Base-by-base conservation (phyloP, 30 jellyfish, hydroid and myxozoan species). In the Chrysaora quinquecirrha region DNA sequence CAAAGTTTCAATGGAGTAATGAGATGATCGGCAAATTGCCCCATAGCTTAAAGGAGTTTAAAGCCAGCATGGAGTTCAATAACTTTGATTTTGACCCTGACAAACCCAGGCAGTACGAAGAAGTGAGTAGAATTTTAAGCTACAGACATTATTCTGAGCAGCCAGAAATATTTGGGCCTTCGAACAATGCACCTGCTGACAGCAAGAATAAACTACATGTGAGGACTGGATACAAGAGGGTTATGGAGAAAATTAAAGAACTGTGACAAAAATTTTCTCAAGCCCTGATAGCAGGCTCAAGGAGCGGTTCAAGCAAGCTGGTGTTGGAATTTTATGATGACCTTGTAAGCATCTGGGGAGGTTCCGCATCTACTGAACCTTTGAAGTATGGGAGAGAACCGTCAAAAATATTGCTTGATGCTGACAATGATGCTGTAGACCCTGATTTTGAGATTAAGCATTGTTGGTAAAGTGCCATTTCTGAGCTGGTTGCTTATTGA, bases 241-340 rank as follows among this genome's bases (percentile, higher is more conserved):
- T n/a, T n/a, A n/a, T n/a, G n/a, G n/a, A n/a, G n/a, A n/a, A n/a
- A n/a, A n/a, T n/a, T n/a, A 65, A 52, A 22, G 77, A 65, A 30
- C 11, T 65, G 11, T 25, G 77, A 65, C 77, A 24, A 65, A 65
- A 65, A 65, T 65, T 65, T 65, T 65, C 58, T 19, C 54, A 65
- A 22, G 77, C 77, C 77, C 52, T 27, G 77, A 64, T 20, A 64
- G 76, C 76, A 64, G 76, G 76, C 28, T 64, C 48, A 64, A 64
- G 76, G 31, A 64, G 76, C 28, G 76, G 76, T 64, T 64, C 76
- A 64, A 48, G 76, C 76, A 64, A 29, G 48, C 76, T 64, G 48
- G 76, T 64, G 21, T 64, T 64, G 76, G 76, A 64, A 64, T 64
- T 64, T 64, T 64, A 64, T 48, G 46, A 28, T n/a, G 48, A 43